A percentile compares a stretch with the other conserved stretches of the same genome.
Conservation (phyloP, 1,140 invertebrate species). For the Tetragonula clypearis region DNA sequence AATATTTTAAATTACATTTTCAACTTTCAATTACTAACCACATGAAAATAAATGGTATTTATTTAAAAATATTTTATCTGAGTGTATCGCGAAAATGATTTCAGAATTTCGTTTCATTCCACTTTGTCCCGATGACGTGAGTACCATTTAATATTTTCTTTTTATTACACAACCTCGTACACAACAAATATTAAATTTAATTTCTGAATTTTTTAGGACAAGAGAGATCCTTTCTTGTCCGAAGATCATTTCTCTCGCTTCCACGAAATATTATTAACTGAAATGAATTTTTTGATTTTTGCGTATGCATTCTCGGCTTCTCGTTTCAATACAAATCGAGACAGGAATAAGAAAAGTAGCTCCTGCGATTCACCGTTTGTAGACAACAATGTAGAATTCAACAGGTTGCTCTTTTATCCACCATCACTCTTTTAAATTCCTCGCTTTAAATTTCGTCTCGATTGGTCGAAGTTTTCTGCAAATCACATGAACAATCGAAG, state of each 20-base stretch:
- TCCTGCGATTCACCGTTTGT: not conserved
- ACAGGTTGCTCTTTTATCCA: not conserved
- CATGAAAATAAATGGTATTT: not conserved
- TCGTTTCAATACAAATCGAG: not conserved
- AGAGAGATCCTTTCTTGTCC: no score
- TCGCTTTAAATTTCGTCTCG: not conserved
- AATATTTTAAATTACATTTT: not conserved
- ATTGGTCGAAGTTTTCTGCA: not conserved
- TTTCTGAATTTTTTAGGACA: no score
- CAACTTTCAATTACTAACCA: not conserved
- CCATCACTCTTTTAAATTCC: no score
- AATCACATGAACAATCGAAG: not conserved
- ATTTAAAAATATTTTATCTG: not conserved
- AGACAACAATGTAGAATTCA: not conserved
- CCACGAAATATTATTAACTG: no score
- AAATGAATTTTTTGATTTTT: not conserved
- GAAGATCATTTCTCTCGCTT: no score
- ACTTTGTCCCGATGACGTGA: no score
- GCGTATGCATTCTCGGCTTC: not conserved
- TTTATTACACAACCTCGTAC: no score
- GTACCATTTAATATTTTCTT: no score
- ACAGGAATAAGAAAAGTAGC: not conserved
- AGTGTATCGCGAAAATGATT: no score
- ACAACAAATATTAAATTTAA: no score
- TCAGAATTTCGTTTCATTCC: no score